A percentile compares a stretch with the other conserved stretches of the same genome.
phyloP scores from a whole-genome alignment of 1,140 invertebrate species.

The Conus betulinus region DNA sequence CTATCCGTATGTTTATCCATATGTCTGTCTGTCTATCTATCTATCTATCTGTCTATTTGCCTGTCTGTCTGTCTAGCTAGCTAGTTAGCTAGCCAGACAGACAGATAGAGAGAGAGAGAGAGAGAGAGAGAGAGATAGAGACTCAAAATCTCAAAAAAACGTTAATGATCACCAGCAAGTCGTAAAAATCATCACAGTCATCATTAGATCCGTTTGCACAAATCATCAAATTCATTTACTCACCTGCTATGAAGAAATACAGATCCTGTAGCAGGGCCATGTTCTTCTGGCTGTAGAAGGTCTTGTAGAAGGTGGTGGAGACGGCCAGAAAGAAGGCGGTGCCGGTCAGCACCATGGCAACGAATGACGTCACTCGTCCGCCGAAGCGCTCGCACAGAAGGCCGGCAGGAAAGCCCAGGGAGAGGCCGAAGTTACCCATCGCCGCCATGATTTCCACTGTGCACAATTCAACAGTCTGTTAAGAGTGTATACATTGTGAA shows the following conservation, averaged over 20 bases:
- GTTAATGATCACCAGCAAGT: too few species aligned
- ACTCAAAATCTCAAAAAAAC: too few species aligned
- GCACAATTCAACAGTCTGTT: neutral
- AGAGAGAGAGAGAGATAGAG: too few species aligned
- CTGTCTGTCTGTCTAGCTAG: too few species aligned
- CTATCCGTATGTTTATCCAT: too few species aligned
- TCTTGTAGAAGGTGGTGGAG: constrained; percentile 53
- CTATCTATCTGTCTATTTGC: too few species aligned
- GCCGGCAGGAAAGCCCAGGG: constrained; percentile 64
- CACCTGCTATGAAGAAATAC: constrained; percentile 62
- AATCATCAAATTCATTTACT: neutral
- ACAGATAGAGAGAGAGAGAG: too few species aligned
- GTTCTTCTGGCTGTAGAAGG: constrained; percentile 49
- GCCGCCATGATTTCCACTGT: constrained; percentile 65
- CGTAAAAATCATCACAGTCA: too few species aligned
- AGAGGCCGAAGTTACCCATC: constrained; percentile 65
- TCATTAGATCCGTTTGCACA: too few species aligned
- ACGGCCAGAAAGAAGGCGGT: constrained; percentile 55
- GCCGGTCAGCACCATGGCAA: constrained; percentile 49
- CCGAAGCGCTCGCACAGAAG: constrained; percentile 59
- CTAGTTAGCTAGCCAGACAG: too few species aligned
- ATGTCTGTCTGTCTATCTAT: too few species aligned
- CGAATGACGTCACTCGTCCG: constrained; percentile 55
- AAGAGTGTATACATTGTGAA: neutral
- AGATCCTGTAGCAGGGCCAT: constrained; percentile 58